A percentile compares a stretch with the other conserved stretches of the same genome.
Evolutionary conservation across 2,113 vertebrate species (phyloP).

Genomic region (Solea solea): DNA sequence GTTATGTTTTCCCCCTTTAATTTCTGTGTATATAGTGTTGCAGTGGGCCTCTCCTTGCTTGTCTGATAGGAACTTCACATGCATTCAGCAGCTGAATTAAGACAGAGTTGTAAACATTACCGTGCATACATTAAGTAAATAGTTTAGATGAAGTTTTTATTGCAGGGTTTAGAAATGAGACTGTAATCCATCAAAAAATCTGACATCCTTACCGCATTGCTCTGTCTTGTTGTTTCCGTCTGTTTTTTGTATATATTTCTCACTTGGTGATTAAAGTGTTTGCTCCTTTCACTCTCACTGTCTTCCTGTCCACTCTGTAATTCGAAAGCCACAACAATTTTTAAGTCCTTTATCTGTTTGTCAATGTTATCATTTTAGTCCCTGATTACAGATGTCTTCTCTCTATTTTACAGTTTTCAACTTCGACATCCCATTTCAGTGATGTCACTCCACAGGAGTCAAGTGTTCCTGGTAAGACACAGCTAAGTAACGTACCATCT

Average conservation of each 20-base stretch:
- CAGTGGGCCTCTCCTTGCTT: conserved; percentile 42
- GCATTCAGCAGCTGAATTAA: conserved; percentile 27
- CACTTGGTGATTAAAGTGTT: conserved; percentile 40
- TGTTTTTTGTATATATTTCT: conserved; percentile 30
- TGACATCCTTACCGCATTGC: conserved; percentile 28
- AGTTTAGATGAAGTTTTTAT: conserved; percentile 61
- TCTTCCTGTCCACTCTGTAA: conserved; percentile 47
- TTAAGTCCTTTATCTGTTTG: conserved; percentile 20
- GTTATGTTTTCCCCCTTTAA: conserved; percentile 45
- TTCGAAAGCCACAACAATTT: conserved; percentile 44
- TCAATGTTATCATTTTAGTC: conserved; percentile 24
- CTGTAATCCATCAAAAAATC: conserved; percentile 47
- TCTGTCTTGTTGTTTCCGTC: conserved; percentile 24
- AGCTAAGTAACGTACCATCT: neutral
- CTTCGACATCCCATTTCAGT: conserved; percentile 27
- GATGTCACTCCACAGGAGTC: neutral
- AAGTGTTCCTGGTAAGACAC: neutral
- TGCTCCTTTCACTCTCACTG: conserved; percentile 20
- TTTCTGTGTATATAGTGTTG: conserved; percentile 55
- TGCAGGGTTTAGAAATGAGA: conserved; percentile 37
- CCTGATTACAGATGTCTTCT: conserved; percentile 40
- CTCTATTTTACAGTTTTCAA: conserved; percentile 32
- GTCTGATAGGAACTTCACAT: conserved; percentile 36
- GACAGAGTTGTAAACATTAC: conserved; percentile 49
- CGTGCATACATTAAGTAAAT: conserved; percentile 58